Evolutionary conservation across 2,888 invertebrate species (phyloP).

Genomic region (Caenorhabditis japonica): DNA sequence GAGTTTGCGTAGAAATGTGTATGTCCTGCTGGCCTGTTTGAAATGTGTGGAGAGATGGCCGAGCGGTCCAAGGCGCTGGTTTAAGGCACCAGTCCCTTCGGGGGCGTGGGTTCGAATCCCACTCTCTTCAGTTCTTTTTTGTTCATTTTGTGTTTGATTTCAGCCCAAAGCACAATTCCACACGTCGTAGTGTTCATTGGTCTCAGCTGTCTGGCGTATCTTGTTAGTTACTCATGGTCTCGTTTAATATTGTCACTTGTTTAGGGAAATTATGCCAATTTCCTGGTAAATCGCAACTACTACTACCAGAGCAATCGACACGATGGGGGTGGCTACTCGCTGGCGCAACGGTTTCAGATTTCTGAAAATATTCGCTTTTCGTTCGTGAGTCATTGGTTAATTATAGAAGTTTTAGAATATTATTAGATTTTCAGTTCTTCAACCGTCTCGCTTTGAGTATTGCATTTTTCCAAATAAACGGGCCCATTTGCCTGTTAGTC

Average conservation of each 20-base stretch:
- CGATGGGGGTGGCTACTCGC: slow-evolving; percentile 42
- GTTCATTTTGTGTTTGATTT: slow-evolving; percentile 13
- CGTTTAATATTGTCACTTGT: neutral
- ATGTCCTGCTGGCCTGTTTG: neutral
- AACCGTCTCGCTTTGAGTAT: slow-evolving; percentile 30
- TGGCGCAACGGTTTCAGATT: slow-evolving; percentile 41
- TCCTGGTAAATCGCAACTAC: slow-evolving; percentile 34
- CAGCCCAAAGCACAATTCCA: slow-evolving; percentile 37
- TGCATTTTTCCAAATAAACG: slow-evolving; percentile 44
- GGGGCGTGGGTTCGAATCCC: slow-evolving; percentile 90
- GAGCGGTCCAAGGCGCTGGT: slow-evolving; percentile 91
- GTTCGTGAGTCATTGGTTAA: slow-evolving; percentile 16
- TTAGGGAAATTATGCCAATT: slow-evolving; percentile 34
- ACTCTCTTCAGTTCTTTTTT: slow-evolving; percentile 15
- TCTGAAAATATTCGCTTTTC: slow-evolving; percentile 45
- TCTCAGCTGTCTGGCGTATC: slow-evolving; percentile 25
- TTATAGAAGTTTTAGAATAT: no score
- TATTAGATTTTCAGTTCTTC: slow-evolving; percentile 47
- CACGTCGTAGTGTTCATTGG: slow-evolving; percentile 28
- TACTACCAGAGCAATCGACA: slow-evolving; percentile 25
- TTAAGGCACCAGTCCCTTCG: slow-evolving; percentile 89
- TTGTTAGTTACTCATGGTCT: slow-evolving; percentile 4
- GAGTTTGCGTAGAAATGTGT: slow-evolving; percentile 3
- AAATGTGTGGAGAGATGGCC: slow-evolving; percentile 80
- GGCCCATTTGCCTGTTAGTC: slow-evolving; percentile 31